Base-by-base conservation (phyloP, 2,888 invertebrate species). In the Archips xylosteana region DNA sequence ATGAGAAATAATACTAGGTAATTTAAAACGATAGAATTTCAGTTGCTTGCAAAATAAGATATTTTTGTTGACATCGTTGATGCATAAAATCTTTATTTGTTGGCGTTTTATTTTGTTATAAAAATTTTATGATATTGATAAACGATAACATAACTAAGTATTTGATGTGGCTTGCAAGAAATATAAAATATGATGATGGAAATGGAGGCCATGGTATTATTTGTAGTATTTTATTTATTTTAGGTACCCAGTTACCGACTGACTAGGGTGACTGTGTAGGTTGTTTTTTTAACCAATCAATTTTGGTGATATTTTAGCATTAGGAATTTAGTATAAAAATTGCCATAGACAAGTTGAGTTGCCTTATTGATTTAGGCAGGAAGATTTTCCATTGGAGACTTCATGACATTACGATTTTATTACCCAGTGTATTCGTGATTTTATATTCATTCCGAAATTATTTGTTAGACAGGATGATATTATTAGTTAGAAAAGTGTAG, bases 251-350 rank as follows among this genome's bases (percentile, higher is more conserved):
- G 23, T 23, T 23, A 23, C 23, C 23, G 23, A 23, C 23, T 23
- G n/a, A n/a, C n/a, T n/a, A n/a, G n/a, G n/a, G n/a, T n/a, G n/a
- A n/a, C n/a, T n/a, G n/a, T n/a, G 23, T 23, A 49, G 10, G n/a
- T 49, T n/a, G n/a, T 4, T 49, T 13, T 49, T 47, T 49, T 49
- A 13, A n/a, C 23, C 15, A 54, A 23, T 32, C 32, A 12, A 63
- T 63, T 39, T 39, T 64, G 63, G 61, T 74, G 74, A 70, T 70
- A 74, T 66, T 45, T 70, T 57, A 57, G 32, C 12, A 1, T 32
- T 57, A 57, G 32, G 57, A 32, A 61, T 54, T 57, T 66, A 54
- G 36, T 39, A 34, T n/a, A 13, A n/a, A n/a, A 47, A 63, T 57
- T 57, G 54, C 54, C 54, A 63, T 47, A 32, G n/a, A 42, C 12